Conservation (phyloP, 2,888 invertebrate species). For the Agriopis marginaria region DNA sequence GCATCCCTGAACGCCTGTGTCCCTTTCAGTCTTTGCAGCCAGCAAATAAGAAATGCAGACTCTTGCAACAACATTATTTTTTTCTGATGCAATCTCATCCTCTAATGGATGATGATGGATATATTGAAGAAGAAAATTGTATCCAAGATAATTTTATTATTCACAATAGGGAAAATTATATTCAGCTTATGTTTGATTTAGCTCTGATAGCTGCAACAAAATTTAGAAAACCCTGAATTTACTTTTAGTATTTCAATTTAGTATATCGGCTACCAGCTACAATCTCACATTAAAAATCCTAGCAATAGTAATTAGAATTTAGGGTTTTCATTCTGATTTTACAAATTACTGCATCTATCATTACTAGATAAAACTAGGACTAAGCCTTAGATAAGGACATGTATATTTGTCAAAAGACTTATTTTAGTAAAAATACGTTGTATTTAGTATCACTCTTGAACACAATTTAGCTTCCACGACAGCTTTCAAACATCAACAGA, state of each 20-base stretch:
- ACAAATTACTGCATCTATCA: too few species aligned
- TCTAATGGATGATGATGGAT: conserved; percentile 59
- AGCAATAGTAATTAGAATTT: too few species aligned
- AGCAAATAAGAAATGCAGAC: conserved; percentile 85
- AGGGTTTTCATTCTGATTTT: too few species aligned
- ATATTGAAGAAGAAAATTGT: conserved; percentile 55
- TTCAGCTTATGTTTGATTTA: too few species aligned
- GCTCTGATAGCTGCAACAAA: too few species aligned
- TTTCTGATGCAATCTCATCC: conserved; percentile 65
- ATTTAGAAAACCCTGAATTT: too few species aligned
- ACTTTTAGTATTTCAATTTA: too few species aligned
- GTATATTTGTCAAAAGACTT: too few species aligned
- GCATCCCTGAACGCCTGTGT: conserved; percentile 86
- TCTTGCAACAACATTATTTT: conserved; percentile 82
- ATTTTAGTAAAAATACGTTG: neutral
- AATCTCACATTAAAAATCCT: too few species aligned
- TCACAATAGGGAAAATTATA: neutral
- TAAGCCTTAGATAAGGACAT: too few species aligned
- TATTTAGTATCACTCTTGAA: conserved; percentile 10
- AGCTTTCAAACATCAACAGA: conserved; percentile 59
- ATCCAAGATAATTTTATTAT: conserved; percentile 43
- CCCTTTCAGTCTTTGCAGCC: conserved; percentile 85
- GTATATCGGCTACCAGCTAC: too few species aligned
- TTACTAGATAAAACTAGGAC: too few species aligned
- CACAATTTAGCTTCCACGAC: conserved; percentile 29